Conservation (phyloP, 2,797 vertebrate species). For the Diplodus puntazzo region DNA sequence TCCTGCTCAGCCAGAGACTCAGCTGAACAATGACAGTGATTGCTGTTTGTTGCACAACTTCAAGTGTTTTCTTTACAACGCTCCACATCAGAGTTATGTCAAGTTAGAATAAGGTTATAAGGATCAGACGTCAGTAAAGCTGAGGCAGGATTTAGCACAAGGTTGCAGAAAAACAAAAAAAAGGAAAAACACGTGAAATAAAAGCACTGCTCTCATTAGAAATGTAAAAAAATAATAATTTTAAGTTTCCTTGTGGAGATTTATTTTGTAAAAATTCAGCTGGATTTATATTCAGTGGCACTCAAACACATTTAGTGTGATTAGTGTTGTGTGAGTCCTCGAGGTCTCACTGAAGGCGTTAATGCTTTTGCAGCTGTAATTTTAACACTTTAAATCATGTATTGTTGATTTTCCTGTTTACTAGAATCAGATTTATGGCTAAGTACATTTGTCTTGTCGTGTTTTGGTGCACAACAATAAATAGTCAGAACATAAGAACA, state of each 20-base stretch:
- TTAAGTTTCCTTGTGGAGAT: neutral
- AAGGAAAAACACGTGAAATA: neutral
- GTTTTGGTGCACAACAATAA: neutral
- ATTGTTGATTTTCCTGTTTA: neutral
- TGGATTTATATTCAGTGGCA: neutral
- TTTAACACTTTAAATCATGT: neutral
- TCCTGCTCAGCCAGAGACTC: neutral
- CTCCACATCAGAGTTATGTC: neutral
- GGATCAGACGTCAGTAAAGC: neutral
- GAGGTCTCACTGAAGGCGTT: neutral
- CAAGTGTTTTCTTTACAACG: conserved; percentile 1
- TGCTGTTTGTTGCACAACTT: neutral
- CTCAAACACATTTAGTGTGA: neutral
- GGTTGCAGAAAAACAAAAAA: neutral
- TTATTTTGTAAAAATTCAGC: neutral
- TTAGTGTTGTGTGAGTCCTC: neutral
- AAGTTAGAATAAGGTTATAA: neutral
- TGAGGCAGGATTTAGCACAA: neutral
- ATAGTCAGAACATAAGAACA: neutral
- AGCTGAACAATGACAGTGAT: neutral
- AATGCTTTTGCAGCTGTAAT: neutral
- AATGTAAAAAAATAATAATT: no score
- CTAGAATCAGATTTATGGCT: neutral
- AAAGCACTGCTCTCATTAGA: neutral
- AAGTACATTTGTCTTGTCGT: neutral